A percentile compares a stretch with the other conserved stretches of the same genome.
Conservation (phyloP, 2,797 vertebrate species). For the Chromis chromis region DNA sequence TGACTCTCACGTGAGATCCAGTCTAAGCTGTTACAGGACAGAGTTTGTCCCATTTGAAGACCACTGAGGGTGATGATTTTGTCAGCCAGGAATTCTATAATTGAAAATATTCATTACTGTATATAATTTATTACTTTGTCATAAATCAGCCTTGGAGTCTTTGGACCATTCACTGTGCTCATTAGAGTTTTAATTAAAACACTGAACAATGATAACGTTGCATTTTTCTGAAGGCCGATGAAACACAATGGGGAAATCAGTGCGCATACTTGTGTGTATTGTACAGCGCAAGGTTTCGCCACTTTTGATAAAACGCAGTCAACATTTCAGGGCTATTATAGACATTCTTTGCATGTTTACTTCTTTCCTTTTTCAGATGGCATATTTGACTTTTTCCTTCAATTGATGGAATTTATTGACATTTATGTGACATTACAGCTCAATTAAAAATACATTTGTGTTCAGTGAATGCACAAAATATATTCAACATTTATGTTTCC, state of each 20-base stretch:
- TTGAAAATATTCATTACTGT: slow-evolving; percentile 66
- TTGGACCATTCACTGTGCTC: slow-evolving; percentile 47
- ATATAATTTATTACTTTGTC: slow-evolving; percentile 69
- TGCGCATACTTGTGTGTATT: neutral
- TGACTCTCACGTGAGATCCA: slow-evolving; percentile 7
- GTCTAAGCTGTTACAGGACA: slow-evolving; percentile 8
- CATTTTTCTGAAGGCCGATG: slow-evolving; percentile 40
- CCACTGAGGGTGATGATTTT: slow-evolving; percentile 42
- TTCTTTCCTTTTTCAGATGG: neutral
- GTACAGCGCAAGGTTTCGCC: neutral
- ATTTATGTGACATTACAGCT: slow-evolving; percentile 12
- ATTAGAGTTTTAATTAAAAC: slow-evolving; percentile 69
- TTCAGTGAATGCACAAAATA: neutral
- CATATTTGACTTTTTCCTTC: slow-evolving; percentile 13
- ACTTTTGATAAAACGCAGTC: neutral
- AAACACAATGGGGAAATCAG: slow-evolving; percentile 7
- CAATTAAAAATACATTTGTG: neutral
- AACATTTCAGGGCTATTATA: too few species aligned
- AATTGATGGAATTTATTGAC: neutral
- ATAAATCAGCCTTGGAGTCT: slow-evolving; percentile 59
- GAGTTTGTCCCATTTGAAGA: slow-evolving; percentile 24
- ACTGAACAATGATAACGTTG: slow-evolving; percentile 43
- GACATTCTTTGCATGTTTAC: neutral
- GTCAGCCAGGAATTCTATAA: slow-evolving; percentile 56
- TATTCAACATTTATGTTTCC: neutral